Percentiles rank a stretch among this genome's conserved stretches.
Evolutionary conservation across 1,140 invertebrate species (phyloP).

Genomic region (Ips nitidus): DNA sequence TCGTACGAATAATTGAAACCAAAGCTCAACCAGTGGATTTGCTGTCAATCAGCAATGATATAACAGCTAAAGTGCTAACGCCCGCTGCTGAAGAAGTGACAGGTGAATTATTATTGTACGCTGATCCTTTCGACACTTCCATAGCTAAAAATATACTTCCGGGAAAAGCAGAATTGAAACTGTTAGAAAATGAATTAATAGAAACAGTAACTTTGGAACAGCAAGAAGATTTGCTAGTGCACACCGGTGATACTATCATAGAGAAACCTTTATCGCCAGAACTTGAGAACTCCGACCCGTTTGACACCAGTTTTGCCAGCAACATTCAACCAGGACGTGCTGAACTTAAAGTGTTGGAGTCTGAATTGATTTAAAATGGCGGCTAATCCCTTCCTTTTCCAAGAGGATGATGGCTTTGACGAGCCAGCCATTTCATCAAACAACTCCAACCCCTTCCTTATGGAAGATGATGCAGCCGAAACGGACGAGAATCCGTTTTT

Average conservation of each 20-base stretch:
- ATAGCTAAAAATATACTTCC: slow-evolving; percentile 72
- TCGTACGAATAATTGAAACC: slow-evolving; percentile 49
- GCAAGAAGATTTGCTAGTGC: slow-evolving; percentile 29
- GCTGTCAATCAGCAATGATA: slow-evolving; percentile 60
- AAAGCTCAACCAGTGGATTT: slow-evolving; percentile 57
- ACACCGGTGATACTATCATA: slow-evolving; percentile 33
- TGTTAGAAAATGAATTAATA: slow-evolving; percentile 71
- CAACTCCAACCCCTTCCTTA: slow-evolving; percentile 73
- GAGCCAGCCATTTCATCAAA: slow-evolving; percentile 46
- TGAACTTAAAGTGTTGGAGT: slow-evolving; percentile 63
- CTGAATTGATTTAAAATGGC: slow-evolving; percentile 61
- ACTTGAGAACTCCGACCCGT: slow-evolving; percentile 61
- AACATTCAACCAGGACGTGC: slow-evolving; percentile 60
- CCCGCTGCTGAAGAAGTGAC: slow-evolving; percentile 51
- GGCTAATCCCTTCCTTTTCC: slow-evolving; percentile 76
- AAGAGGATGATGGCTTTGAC: slow-evolving; percentile 63
- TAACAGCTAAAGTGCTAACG: slow-evolving; percentile 61
- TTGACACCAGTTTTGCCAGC: slow-evolving; percentile 65
- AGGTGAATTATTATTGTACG: slow-evolving; percentile 36
- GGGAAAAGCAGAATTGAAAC: slow-evolving; percentile 74
- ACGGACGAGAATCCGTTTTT: slow-evolving; percentile 62
- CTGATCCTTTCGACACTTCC: slow-evolving; percentile 81
- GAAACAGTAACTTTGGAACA: slow-evolving; percentile 25
- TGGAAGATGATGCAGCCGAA: slow-evolving; percentile 56
- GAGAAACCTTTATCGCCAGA: slow-evolving; percentile 54